Evolutionary conservation across 2,797 vertebrate species (phyloP).

Genomic region (Erpetoichthys calabaricus): DNA sequence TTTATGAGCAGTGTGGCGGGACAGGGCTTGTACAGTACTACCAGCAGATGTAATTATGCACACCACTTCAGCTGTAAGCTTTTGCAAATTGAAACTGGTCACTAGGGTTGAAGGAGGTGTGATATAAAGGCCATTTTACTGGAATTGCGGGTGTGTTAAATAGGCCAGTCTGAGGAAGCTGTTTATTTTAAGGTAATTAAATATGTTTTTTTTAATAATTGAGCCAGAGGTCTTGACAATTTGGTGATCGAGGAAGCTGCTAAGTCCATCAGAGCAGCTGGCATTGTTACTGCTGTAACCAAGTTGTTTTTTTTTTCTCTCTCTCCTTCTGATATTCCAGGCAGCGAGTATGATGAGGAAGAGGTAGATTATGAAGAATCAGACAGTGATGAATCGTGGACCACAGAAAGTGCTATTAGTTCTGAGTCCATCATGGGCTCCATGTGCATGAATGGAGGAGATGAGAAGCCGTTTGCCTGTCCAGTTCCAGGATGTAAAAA

Average conservation of each 20-base stretch:
- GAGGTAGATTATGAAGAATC: slow-evolving; percentile 95
- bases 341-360: slow-evolving; percentile 94
- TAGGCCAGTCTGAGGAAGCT: background rate
- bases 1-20: background rate
- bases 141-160: background rate
- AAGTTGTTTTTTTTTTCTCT: background rate
- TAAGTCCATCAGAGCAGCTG: background rate
- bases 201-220: background rate
- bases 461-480: slow-evolving; percentile 96
- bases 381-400: slow-evolving; percentile 97
- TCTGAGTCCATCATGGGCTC: slow-evolving; percentile 96
- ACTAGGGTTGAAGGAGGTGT: background rate
- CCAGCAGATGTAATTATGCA: background rate
- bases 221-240: background rate
- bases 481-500: slow-evolving; percentile 97
- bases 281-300: background rate
- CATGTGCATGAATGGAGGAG: slow-evolving; percentile 97
- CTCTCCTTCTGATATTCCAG: slow-evolving; percentile 35
- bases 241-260: background rate
- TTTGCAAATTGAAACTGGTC: slow-evolving; percentile 1
- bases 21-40: background rate
- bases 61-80: background rate
- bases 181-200: background rate
- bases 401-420: slow-evolving; percentile 96
- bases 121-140: background rate